Evolutionary conservation across 1,140 invertebrate genomes (phyloP).

Genomic region (Zaprionus africanus): DNA sequence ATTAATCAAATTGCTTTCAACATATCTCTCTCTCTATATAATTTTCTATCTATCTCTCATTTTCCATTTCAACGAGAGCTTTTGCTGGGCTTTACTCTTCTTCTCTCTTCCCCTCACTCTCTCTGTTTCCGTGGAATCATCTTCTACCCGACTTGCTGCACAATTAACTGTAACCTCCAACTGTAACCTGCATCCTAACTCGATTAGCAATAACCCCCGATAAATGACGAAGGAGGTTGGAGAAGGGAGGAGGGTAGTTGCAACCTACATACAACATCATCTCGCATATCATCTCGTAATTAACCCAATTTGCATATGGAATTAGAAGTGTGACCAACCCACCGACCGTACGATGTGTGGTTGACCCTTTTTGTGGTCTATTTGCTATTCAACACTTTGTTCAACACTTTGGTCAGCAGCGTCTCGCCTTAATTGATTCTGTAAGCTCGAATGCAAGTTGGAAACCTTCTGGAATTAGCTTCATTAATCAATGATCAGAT

Average conservation of each 20-base stretch:
- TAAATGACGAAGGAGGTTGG: background rate
- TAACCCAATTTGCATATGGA: constrained; percentile 62
- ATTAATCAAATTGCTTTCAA: constrained; percentile 74
- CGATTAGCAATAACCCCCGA: constrained; percentile 40
- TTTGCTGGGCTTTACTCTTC: background rate
- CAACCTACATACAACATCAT: background rate
- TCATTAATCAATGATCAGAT: constrained; percentile 2
- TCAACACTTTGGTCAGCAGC: constrained; percentile 5
- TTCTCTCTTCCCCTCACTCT: background rate
- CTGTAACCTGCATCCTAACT: constrained; percentile 22
- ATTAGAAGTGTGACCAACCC: constrained; percentile 11
- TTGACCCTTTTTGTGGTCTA: constrained; percentile 26
- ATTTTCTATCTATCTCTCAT: background rate
- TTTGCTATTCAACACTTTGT: constrained; percentile 10
- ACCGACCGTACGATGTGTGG: background rate
- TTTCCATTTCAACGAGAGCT: background rate
- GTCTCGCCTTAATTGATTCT: constrained; percentile 15
- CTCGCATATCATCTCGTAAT: constrained; percentile 39
- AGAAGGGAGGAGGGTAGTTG: background rate
- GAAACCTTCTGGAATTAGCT: constrained; percentile 2
- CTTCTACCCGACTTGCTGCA: background rate
- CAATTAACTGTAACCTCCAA: constrained; percentile 51
- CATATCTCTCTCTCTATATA: background rate
- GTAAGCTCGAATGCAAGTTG: constrained; percentile 1
- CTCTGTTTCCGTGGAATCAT: constrained; percentile 15